phyloP scores from a whole-genome alignment of 1,140 invertebrate genomes.

The Drosophila novamexicana region DNA sequence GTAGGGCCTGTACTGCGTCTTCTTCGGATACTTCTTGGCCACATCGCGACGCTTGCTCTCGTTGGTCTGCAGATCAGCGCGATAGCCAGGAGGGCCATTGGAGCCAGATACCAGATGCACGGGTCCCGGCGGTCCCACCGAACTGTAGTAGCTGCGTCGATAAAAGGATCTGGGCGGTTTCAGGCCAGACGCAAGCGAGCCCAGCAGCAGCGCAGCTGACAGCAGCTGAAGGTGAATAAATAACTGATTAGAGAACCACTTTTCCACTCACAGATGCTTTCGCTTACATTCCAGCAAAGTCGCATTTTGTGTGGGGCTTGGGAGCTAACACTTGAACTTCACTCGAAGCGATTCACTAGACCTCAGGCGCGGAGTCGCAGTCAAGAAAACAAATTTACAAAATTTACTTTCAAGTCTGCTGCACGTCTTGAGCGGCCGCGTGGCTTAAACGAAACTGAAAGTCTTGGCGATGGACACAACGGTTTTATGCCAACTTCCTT shows the following conservation, averaged over 20 bases:
- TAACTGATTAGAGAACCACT: background rate
- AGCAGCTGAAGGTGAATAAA: slow-evolving; percentile 50
- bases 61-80: slow-evolving; percentile 65
- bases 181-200: slow-evolving; percentile 30
- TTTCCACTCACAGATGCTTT: background rate
- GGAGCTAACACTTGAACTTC: slow-evolving; percentile 22
- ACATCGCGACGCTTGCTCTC: slow-evolving; percentile 73
- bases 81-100: slow-evolving; percentile 38
- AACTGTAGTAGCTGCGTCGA: slow-evolving; percentile 61
- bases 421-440: slow-evolving; percentile 56
- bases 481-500: slow-evolving; percentile 84
- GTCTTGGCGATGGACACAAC: slow-evolving; percentile 75
- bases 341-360: slow-evolving; percentile 13
- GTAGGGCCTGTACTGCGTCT: slow-evolving; percentile 64
- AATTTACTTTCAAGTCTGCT: slow-evolving; percentile 1
- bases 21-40: slow-evolving; percentile 71
- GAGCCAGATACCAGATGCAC: slow-evolving; percentile 33
- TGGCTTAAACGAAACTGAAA: slow-evolving; percentile 83
- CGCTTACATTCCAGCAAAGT: slow-evolving; percentile 68
- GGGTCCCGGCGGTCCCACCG: slow-evolving; percentile 53
- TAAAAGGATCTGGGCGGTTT: slow-evolving; percentile 60
- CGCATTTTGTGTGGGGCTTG: slow-evolving; percentile 52
- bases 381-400: background rate
- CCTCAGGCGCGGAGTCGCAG: background rate
- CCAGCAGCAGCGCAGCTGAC: slow-evolving; percentile 49